These are phyloP conservation scores for Brienomyrus brachyistius DNA, from an alignment of 2,113 vertebrate species.

Conservation along the genomic window DNA sequence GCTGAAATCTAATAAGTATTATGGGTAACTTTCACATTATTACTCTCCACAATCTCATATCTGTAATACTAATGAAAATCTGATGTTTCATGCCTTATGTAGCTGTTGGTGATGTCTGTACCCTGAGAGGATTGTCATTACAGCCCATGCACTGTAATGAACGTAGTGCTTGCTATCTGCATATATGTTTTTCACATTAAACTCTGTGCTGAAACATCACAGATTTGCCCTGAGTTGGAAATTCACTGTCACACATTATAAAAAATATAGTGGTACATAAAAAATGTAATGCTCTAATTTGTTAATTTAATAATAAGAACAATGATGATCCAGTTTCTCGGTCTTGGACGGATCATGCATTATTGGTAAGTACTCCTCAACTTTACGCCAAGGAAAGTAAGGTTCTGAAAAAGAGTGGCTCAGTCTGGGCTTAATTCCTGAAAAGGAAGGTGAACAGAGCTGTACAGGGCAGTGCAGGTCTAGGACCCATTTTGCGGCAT, in stretches of 20 bases:
- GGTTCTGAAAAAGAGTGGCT: not conserved
- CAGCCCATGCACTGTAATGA: not conserved
- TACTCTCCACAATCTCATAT: not conserved
- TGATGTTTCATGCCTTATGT: not conserved
- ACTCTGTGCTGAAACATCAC: not conserved
- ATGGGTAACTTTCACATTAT: not conserved
- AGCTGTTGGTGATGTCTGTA: not conserved
- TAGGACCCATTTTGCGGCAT: not conserved
- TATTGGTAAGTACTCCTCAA: not conserved
- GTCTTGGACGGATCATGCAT: not conserved
- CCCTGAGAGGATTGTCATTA: not conserved
- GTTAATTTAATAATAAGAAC: not conserved
- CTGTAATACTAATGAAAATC: not conserved
- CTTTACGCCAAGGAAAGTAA: not conserved
- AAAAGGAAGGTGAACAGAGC: not conserved
- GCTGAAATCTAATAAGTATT: not conserved
- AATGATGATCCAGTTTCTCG: not conserved
- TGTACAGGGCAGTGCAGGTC: not conserved
- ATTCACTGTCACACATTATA: not conserved
- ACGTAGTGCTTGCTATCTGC: not conserved
- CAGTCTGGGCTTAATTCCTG: not conserved
- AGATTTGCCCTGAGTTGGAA: not conserved
- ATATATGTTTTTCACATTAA: not conserved
- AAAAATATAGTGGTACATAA: not conserved
- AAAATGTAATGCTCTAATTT: too few relatives aligned